A percentile compares a stretch with the other conserved stretches of the same genome.
These are phyloP conservation scores for Mylabris sibirica DNA, from an alignment of 2,888 invertebrate genomes.

Conservation along the genomic window DNA sequence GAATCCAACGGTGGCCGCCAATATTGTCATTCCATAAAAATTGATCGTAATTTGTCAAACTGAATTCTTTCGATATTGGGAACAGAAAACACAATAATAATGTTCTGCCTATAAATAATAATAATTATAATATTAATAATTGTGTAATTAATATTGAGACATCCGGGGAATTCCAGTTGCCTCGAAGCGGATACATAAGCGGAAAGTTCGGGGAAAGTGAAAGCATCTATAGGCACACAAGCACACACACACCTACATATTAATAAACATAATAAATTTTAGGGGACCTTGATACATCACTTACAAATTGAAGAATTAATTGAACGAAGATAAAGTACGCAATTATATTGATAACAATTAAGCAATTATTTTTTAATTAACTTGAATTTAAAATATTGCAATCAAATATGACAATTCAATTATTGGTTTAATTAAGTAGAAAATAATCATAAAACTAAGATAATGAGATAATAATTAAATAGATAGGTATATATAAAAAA, in stretches of 20 bases:
- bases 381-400: background rate
- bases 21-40: constrained; percentile 46
- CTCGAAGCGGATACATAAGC: constrained; percentile 44
- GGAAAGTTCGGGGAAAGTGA: constrained; percentile 47
- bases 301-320: constrained; percentile 31
- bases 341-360: background rate
- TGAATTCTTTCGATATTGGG: constrained; percentile 40
- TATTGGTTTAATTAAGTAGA: background rate
- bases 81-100: constrained; percentile 45
- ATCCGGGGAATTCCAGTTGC: constrained; percentile 41
- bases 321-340: background rate
- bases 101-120: constrained; percentile 44
- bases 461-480: background rate
- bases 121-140: constrained; percentile 1
- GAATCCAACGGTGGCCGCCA: constrained; percentile 46
- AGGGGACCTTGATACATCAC: constrained; percentile 44
- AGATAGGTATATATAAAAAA: background rate
- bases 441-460: background rate
- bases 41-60: constrained; percentile 42
- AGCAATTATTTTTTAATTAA: constrained; percentile 13
- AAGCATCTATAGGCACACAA: constrained; percentile 29
- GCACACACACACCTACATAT: background rate
- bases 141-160: constrained; percentile 22
- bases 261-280: constrained; percentile 26
- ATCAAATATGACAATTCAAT: background rate